Conservation (phyloP, 2,888 invertebrate species). For the Marasmarcha lunaedactyla region DNA sequence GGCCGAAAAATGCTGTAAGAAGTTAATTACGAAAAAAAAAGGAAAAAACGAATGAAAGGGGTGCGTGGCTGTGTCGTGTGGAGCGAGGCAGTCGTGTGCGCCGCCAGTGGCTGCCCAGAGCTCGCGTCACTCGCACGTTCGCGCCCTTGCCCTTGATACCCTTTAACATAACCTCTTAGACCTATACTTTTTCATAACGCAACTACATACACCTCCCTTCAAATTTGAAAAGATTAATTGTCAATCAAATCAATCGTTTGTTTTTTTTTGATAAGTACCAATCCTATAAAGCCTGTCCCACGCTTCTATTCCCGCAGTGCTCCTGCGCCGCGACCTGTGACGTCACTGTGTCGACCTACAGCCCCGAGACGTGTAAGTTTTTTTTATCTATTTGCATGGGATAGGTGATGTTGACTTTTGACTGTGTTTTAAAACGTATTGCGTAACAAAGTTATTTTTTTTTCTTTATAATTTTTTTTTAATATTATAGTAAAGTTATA, state of each 20-base stretch:
- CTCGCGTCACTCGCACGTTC: constrained; percentile 51
- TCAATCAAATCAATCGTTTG: too few species aligned
- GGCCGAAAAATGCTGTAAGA: constrained; percentile 47
- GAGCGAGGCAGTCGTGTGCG: constrained; percentile 25
- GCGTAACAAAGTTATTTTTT: too few species aligned
- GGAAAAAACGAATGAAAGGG: constrained; percentile 33
- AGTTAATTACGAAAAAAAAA: constrained; percentile 62
- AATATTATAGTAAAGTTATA: too few species aligned
- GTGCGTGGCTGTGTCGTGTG: constrained; percentile 50
- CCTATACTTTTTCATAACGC: too few species aligned
- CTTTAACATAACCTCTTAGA: constrained; percentile 16
- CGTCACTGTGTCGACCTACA: constrained; percentile 30
- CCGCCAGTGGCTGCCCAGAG: constrained; percentile 47
- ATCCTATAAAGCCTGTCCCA: constrained; percentile 1
- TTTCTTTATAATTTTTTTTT: too few species aligned
- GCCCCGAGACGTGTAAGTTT: constrained; percentile 37
- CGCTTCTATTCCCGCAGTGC: constrained; percentile 36
- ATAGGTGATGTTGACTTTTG: too few species aligned
- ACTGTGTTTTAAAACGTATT: too few species aligned
- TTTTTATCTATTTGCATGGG: constrained; percentile 18
- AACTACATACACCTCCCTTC: too few species aligned
- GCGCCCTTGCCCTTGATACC: constrained; percentile 20
- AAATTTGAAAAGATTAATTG: too few species aligned
- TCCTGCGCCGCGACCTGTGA: constrained; percentile 20
- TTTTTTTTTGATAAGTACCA: too few species aligned